Percentiles rank a stretch among this genome's conserved stretches.
These are phyloP conservation scores for Ectropis grisescens DNA, from an alignment of 1,140 invertebrate genomes.

Conservation along the genomic window DNA sequence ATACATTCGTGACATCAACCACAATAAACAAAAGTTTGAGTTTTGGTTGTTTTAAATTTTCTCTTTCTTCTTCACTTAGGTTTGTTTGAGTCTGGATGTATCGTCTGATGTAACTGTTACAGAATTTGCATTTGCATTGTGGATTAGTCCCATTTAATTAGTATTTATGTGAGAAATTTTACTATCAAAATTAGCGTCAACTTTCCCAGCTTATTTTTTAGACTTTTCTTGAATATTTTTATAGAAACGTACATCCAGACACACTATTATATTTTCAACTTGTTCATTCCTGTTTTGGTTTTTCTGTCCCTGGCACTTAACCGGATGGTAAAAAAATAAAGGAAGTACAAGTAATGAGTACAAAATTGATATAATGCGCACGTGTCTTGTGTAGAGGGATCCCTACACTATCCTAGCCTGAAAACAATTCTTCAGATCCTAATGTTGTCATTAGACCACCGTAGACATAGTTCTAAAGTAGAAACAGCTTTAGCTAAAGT, in stretches of 20 bases:
- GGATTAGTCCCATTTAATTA: slow-evolving; percentile 2
- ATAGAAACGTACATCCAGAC: slow-evolving; percentile 6
- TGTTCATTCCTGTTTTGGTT: slow-evolving; percentile 51
- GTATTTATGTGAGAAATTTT: too few relatives aligned
- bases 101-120: too few relatives aligned
- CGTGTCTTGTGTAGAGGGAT: slow-evolving; percentile 61
- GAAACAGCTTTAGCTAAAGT: slow-evolving; percentile 19
- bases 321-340: slow-evolving; percentile 41
- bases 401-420: slow-evolving; percentile 41
- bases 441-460: slow-evolving; percentile 44
- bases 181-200: too few relatives aligned
- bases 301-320: slow-evolving; percentile 56
- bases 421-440: slow-evolving; percentile 24
- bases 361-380: slow-evolving; percentile 57
- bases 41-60: neutral
- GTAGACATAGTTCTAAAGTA: slow-evolving; percentile 33
- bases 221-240: too few relatives aligned
- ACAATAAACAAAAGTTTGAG: too few relatives aligned
- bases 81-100: slow-evolving; percentile 18
- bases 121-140: too few relatives aligned
- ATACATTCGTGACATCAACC: too few relatives aligned
- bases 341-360: slow-evolving; percentile 67
- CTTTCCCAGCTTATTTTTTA: too few relatives aligned
- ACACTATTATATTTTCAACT: slow-evolving; percentile 30
- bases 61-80: slow-evolving; percentile 6